Evolutionary conservation across 2,797 vertebrate genomes (phyloP).

Genomic region (Iguana delicatissima): DNA sequence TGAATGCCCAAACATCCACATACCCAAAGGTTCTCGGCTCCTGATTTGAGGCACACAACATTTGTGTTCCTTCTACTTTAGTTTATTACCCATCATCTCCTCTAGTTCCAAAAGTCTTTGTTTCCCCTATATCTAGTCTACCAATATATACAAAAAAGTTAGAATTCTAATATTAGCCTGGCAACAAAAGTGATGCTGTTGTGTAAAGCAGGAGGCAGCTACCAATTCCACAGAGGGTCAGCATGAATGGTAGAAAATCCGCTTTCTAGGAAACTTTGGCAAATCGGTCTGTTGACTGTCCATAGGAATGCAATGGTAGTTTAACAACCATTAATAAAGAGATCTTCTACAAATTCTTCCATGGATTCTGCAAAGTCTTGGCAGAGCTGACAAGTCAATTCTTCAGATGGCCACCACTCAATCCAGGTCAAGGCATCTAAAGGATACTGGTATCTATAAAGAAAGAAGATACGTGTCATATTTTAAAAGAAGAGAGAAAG

Average conservation of each 20-base stretch:
- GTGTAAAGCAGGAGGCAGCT: constrained; percentile 51
- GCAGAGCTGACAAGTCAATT: constrained; percentile 79
- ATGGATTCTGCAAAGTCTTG: constrained; percentile 73
- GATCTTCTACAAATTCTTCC: constrained; percentile 76
- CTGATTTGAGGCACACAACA: constrained; percentile 28
- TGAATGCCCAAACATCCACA: neutral
- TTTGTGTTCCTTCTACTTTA: constrained; percentile 37
- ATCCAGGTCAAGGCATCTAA: constrained; percentile 88
- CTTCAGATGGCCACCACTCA: constrained; percentile 85
- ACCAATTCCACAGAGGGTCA: neutral
- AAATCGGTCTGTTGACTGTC: neutral
- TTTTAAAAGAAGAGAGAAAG: constrained; percentile 3
- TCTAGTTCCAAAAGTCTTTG: constrained; percentile 55
- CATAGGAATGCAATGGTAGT: neutral
- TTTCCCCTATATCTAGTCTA: constrained; percentile 17
- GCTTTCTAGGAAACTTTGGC: neutral
- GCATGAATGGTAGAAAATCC: constrained; percentile 13
- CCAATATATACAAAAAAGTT: constrained; percentile 37
- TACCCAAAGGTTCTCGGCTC: neutral
- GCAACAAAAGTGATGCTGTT: neutral
- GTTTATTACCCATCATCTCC: constrained; percentile 34
- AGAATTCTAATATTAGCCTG: constrained; percentile 29
- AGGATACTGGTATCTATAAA: constrained; percentile 88
- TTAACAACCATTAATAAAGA: constrained; percentile 79
- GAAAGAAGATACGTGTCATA: constrained; percentile 38